Conservation (phyloP, 2,797 vertebrate genomes). For the Sarcophilus harrisii region DNA sequence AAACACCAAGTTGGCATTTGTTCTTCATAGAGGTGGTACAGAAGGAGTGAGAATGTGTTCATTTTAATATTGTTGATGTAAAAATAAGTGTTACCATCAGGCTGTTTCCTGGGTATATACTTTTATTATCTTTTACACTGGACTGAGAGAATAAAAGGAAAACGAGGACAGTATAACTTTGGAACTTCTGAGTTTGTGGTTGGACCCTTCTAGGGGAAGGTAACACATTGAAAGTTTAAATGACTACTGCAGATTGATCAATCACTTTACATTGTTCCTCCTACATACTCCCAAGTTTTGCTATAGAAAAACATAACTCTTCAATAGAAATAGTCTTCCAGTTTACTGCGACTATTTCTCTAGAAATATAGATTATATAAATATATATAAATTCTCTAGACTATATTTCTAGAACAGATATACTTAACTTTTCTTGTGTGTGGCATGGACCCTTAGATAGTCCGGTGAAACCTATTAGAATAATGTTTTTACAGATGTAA, state of each 20-base stretch:
- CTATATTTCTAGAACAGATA: background rate
- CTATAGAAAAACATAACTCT: background rate
- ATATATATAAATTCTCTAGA: too few species aligned
- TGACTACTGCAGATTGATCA: background rate
- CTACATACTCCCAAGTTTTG: background rate
- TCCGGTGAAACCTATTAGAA: background rate
- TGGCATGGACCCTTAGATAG: background rate
- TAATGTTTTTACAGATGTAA: background rate
- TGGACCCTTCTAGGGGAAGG: background rate
- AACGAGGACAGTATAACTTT: background rate
- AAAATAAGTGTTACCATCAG: background rate
- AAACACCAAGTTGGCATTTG: conserved; percentile 42
- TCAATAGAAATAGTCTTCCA: background rate
- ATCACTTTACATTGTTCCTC: background rate
- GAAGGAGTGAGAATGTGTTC: conserved; percentile 20
- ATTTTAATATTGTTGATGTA: background rate
- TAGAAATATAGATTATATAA: too few species aligned
- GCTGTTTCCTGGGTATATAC: background rate
- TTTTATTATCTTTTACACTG: background rate
- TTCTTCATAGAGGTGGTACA: conserved; percentile 16
- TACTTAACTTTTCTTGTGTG: background rate
- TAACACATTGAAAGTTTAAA: background rate
- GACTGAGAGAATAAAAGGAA: background rate
- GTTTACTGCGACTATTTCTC: background rate
- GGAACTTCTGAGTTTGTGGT: background rate